Evolutionary conservation across 2,888 invertebrate genomes (phyloP), one percentile per base, ranked within the genome.

Genomic region (Drosophila tripunctata): DNA sequence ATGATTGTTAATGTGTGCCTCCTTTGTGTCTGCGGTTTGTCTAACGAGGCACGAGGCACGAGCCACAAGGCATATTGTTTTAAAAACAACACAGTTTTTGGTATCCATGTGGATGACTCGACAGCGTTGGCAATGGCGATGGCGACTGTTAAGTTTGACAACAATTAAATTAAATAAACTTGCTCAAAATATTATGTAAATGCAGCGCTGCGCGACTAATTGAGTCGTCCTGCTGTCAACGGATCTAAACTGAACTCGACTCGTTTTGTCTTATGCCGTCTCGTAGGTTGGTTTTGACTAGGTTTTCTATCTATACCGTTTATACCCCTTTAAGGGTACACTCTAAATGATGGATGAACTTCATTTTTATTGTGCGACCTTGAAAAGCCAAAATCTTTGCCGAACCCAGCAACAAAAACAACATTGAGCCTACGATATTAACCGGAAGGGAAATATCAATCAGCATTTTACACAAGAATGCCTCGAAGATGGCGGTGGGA

Each of bases 261-360:
- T 27, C 2, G 21, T 4, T 4, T 21, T n/a, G 3, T 30, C 12
- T 45, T 12, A 17, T 19, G 30, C 19, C 15, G 22, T 17, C 15
- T n/a, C 30, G n/a, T 7, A 7, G 15, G 19, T 1, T 41, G 41
- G 6, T 12, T 45, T 45, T 19, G 43, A 17, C n/a, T 27, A 17
- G 24, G 15, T 4, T 12, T 12, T 40, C 21, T 3, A 40, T 21
- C 27, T 27, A 27, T 27, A 2, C 17, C n/a, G n/a, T n/a, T 27
- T n/a, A 6, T 45, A 21, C n/a, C 44, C 22, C 52, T 8, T 33
- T 10, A n/a, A n/a, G n/a, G n/a, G 21, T 19, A 8, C 35, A 35
- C 55, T 31, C 67, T 77, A 51, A 80, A 80, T 86, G 84, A 87
- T 87, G 87, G 75, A 84, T 87, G 81, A 84, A 87, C 66, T 84